These are phyloP conservation scores for Osmerus eperlanus DNA, from an alignment of 2,113 vertebrate genomes.

Conservation along the genomic window DNA sequence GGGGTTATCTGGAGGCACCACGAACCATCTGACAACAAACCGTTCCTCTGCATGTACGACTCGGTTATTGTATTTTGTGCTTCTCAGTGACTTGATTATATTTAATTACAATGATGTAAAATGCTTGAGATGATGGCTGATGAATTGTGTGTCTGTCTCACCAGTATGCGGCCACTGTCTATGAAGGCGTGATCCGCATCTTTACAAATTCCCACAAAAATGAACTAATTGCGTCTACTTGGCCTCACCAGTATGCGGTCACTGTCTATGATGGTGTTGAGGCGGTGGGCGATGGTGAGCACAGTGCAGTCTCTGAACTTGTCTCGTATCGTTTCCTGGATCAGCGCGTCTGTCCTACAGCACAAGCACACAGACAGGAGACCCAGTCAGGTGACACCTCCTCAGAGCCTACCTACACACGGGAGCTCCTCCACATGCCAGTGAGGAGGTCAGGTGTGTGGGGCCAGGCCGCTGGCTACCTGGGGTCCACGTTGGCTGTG, in stretches of 20 bases:
- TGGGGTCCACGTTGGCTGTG: slow-evolving; percentile 93
- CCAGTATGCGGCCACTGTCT: slow-evolving; percentile 82
- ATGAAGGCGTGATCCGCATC: slow-evolving; percentile 79
- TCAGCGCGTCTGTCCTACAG: slow-evolving; percentile 90
- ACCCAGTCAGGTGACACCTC: not conserved
- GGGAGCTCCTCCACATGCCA: not conserved
- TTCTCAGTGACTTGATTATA: no score
- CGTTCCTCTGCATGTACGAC: no score
- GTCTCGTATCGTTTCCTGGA: slow-evolving; percentile 90
- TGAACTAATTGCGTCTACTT: no score
- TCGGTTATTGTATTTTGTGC: no score
- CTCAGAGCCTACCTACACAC: no score
- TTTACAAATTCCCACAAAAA: no score
- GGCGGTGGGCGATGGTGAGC: slow-evolving; percentile 90
- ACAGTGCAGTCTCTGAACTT: slow-evolving; percentile 92
- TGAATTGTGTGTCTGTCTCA: no score
- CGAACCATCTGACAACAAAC: not conserved
- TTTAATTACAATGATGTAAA: no score
- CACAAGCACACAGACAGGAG: slow-evolving; percentile 5
- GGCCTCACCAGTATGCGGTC: slow-evolving; percentile 90
- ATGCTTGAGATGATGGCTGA: no score
- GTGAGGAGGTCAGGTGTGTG: no score
- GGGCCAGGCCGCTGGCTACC: slow-evolving; percentile 39
- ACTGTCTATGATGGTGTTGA: slow-evolving; percentile 95
- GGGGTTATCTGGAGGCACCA: not conserved